A percentile compares a stretch with the other conserved stretches of the same genome.
Conservation (phyloP, 2,888 invertebrate genomes). For the Tenthredo amoena region DNA sequence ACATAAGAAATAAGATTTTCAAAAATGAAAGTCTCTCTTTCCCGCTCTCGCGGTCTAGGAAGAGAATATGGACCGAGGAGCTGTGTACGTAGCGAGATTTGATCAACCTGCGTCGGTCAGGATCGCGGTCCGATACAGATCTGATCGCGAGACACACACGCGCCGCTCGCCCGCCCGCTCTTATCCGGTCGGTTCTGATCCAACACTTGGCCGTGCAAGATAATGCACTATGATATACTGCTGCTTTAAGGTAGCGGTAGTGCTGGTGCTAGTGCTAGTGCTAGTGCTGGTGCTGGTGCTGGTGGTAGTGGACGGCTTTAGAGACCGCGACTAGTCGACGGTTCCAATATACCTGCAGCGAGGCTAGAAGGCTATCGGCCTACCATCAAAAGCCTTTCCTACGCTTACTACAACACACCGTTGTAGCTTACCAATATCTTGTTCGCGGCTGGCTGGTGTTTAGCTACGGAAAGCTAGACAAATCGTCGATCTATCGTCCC, state of each 20-base stretch:
- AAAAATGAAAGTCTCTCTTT: not conserved
- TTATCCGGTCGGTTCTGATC: conserved; percentile 40
- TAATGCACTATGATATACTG: conserved; percentile 51
- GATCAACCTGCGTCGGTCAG: conserved; percentile 64
- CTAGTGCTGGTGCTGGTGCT: not conserved
- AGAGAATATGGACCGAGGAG: conserved; percentile 37
- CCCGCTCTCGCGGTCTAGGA: conserved; percentile 9
- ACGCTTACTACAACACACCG: conserved; percentile 41
- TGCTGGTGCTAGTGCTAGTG: not conserved
- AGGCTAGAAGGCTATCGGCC: conserved; percentile 48
- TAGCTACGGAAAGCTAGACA: conserved; percentile 51
- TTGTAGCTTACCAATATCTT: conserved; percentile 50
- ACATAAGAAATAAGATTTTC: not conserved
- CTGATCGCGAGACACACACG: conserved; percentile 54
- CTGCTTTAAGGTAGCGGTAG: conserved; percentile 43
- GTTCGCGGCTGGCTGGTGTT: conserved; percentile 47
- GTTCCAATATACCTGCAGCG: conserved; percentile 49
- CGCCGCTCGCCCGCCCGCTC: conserved; percentile 31
- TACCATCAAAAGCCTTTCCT: conserved; percentile 46
- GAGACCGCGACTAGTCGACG: conserved; percentile 15
- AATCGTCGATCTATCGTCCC: conserved; percentile 46
- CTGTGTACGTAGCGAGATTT: conserved; percentile 50
- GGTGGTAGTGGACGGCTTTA: not conserved
- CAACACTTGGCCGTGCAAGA: conserved; percentile 49
- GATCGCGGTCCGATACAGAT: conserved; percentile 60